These are phyloP conservation scores for Gobio gobio DNA, from an alignment of 2,113 vertebrate genomes.

Conservation along the genomic window DNA sequence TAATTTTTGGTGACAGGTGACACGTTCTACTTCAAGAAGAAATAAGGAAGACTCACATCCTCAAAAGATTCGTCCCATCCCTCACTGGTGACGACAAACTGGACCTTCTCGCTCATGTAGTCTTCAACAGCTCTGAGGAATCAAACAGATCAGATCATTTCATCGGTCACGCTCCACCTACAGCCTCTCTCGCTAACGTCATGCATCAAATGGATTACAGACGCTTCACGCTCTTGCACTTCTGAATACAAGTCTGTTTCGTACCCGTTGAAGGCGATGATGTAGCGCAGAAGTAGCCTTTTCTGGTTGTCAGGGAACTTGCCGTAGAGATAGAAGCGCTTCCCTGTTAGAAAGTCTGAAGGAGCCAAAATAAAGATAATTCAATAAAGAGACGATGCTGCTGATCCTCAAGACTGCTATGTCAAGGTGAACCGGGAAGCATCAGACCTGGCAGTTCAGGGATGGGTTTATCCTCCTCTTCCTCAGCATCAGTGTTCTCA, in stretches of 20 bases:
- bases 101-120: conserved; percentile 89
- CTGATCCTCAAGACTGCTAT: conserved; percentile 16
- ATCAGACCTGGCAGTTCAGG: conserved; percentile 82
- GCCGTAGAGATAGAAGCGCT: conserved; percentile 87
- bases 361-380: conserved; percentile 18
- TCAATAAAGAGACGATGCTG: background rate
- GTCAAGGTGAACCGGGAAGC: background rate
- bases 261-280: conserved; percentile 89
- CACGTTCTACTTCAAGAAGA: background rate
- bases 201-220: background rate
- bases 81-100: conserved; percentile 88
- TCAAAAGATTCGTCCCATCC: conserved; percentile 91
- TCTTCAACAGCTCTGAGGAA: conserved; percentile 82
- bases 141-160: conserved; percentile 10
- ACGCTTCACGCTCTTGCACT: background rate
- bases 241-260: conserved; percentile 27
- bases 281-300: conserved; percentile 83
- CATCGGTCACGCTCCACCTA: conserved; percentile 19
- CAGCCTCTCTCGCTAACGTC: background rate
- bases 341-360: conserved; percentile 85
- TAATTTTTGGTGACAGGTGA: background rate
- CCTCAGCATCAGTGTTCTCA: conserved; percentile 87
- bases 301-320: conserved; percentile 85
- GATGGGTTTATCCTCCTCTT: conserved; percentile 76
- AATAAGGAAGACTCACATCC: conserved; percentile 76